These are phyloP conservation scores for Rhopalosiphum padi DNA, from an alignment of 1,140 invertebrate genomes.

Conservation along the genomic window DNA sequence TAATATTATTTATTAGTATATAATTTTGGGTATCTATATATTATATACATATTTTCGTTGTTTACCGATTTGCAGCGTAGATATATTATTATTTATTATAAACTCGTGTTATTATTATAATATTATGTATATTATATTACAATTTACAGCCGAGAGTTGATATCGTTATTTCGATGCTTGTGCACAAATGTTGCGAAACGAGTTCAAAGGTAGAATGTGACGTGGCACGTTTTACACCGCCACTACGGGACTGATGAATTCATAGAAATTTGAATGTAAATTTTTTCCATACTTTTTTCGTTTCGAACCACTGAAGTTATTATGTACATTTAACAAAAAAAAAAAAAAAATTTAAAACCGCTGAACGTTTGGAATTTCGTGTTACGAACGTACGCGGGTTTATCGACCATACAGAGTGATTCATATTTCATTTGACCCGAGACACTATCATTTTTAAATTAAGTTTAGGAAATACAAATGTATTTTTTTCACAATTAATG, in stretches of 20 bases:
- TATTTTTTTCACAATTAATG: not conserved
- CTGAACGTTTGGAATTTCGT: not conserved
- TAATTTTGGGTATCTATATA: no score
- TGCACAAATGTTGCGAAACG: not conserved
- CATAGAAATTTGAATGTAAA: not conserved
- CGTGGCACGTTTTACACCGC: not conserved
- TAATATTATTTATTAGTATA: no score
- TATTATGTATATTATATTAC: no score
- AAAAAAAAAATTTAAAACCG: not conserved
- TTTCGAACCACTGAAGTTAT: not conserved
- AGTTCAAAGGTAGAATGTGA: slow-evolving; percentile 1
- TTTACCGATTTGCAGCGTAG: no score
- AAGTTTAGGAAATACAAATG: not conserved
- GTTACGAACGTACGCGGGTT: not conserved
- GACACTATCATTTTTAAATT: not conserved
- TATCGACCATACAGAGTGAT: not conserved
- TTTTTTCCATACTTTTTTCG: not conserved
- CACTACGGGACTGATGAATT: not conserved
- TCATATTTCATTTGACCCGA: not conserved
- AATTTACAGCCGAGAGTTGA: not conserved
- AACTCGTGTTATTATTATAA: not conserved
- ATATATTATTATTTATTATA: not conserved
- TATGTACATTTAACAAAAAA: not conserved
- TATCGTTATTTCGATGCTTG: not conserved
- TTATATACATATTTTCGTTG: not conserved